phyloP scores from a whole-genome alignment of 2,113 vertebrate genomes.

The Glaucidium brasilianum region DNA sequence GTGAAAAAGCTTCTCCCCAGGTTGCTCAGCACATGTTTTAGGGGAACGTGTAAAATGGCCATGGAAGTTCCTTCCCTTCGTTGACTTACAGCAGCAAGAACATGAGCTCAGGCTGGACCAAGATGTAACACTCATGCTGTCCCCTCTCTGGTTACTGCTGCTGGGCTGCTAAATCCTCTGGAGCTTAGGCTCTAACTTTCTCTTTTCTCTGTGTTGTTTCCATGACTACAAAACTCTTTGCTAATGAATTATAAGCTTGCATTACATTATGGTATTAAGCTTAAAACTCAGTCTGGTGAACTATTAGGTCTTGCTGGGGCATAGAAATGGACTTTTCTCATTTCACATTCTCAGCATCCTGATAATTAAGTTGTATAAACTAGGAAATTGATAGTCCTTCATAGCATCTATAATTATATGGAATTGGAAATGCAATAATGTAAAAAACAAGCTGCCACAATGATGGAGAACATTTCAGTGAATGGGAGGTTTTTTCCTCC shows the following conservation, averaged over 20 bases:
- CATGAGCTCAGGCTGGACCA: background rate
- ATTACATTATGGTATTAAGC: background rate
- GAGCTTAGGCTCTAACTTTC: background rate
- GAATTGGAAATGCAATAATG: constrained; percentile 29
- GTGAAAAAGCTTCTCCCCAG: background rate
- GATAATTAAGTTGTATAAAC: constrained; percentile 24
- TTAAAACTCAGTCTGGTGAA: background rate
- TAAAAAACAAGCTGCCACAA: constrained; percentile 16
- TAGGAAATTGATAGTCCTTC: constrained; percentile 22
- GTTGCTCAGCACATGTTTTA: background rate
- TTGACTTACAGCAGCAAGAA: background rate
- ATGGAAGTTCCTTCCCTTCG: background rate
- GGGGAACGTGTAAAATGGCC: background rate
- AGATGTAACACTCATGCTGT: rapidly evolving
- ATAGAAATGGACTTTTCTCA: background rate
- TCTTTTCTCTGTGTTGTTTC: background rate
- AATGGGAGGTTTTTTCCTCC: background rate
- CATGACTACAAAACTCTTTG: background rate
- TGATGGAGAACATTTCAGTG: background rate
- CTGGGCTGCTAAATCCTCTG: background rate
- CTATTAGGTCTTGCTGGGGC: background rate
- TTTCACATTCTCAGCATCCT: constrained; percentile 14
- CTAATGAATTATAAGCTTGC: background rate
- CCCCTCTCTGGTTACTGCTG: background rate
- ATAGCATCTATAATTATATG: background rate